Percentiles rank a stretch among this genome's conserved stretches.
phyloP scores from a whole-genome alignment of 2,888 invertebrate genomes.

The Philonicus albiceps region DNA sequence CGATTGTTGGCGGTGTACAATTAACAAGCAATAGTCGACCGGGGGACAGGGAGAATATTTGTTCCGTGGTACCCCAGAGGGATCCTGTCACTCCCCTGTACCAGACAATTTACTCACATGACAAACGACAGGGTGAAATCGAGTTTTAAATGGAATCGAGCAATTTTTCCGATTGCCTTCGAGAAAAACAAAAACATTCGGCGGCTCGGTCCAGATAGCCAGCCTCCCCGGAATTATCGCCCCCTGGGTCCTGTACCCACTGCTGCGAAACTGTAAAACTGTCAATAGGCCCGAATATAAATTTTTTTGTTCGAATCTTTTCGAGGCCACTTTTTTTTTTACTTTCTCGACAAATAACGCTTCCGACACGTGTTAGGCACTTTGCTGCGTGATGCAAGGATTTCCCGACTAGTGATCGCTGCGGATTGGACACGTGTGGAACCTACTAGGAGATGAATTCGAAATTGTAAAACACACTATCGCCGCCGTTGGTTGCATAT shows the following conservation, averaged over 20 bases:
- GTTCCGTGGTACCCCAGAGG: background rate
- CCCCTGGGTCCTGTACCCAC: constrained; percentile 41
- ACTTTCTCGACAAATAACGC: constrained; percentile 36
- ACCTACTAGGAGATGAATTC: background rate
- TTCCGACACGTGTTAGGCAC: constrained; percentile 41
- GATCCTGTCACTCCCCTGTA: background rate
- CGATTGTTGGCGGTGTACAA: background rate
- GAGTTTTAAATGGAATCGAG: constrained; percentile 44
- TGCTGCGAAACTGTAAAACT: constrained; percentile 45
- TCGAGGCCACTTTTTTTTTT: constrained; percentile 1
- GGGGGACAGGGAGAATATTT: background rate
- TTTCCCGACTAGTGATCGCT: background rate
- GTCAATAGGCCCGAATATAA: constrained; percentile 42
- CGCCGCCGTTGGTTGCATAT: background rate
- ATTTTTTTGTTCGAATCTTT: constrained; percentile 15
- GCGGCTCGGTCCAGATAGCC: background rate
- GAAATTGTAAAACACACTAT: constrained; percentile 8
- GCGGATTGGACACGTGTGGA: constrained; percentile 30
- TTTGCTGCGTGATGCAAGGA: constrained; percentile 22
- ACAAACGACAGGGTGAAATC: constrained; percentile 40
- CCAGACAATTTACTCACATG: constrained; percentile 36
- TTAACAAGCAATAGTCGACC: background rate
- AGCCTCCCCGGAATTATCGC: constrained; percentile 25
- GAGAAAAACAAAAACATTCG: constrained; percentile 5
- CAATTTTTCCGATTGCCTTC: background rate